Base-by-base conservation (phyloP, 2,797 vertebrate genomes). In the Echiichthys vipera region DNA sequence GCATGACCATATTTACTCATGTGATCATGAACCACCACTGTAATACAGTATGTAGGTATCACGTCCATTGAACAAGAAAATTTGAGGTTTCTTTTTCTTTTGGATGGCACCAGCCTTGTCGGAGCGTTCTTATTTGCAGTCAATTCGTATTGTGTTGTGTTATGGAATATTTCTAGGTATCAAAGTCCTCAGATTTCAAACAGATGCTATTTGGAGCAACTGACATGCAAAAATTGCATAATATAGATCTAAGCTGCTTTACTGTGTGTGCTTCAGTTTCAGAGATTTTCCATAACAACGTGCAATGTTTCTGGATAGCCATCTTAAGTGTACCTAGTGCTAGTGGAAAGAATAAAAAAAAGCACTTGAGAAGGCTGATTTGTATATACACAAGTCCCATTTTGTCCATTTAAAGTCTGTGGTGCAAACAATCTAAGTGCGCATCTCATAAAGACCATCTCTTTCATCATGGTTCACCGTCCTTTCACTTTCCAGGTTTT, bases 401-500 rank as follows among this genome's bases (percentile, higher is more conserved):
- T 66, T 7, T 74, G 67, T 77, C 84, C 59, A 56, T 75, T 65
- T 70, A 32, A 79, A 69, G 70, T 64, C 29, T 30, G 40, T 13
- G 25, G 50, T 65, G 62, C 61, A 76, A 84, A 75, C 74, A 63
- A 9, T 59, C 43, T 18, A 67, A 76, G 56, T 80, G 76, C 75
- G 56, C 42, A 9, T 81, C 73, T 78, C 75, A 64, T 84, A 70
- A 85, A 83, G 65, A 75, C 64, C 2, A 25, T 67, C 30, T 65
- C 65, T 29, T 65, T 75, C 72, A 54, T 85, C 77, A 78, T 20
- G 61, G 54, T 65, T 82, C 71, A 77, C 67, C 53, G 27, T 80
- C 68, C 71, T 81, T 85, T 88, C 62, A 74, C 81, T 89, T 80
- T 89, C 53, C 83, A 89, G 77, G 81, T 79, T 92, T 90, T 91